Conservation (phyloP, 2,113 vertebrate species). For the Pitta sordida region DNA sequence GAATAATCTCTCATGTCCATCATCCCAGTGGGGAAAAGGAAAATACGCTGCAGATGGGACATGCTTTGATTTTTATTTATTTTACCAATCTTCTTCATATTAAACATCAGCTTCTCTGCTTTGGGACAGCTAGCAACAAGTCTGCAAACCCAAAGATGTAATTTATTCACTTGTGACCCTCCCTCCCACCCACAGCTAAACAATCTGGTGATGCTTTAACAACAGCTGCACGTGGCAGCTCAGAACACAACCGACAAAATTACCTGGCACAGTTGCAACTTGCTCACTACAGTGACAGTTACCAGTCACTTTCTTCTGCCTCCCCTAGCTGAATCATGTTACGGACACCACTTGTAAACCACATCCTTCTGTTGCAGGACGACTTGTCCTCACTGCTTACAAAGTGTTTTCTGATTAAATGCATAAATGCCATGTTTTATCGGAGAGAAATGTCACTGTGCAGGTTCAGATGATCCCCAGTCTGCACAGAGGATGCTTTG, state of each 20-base stretch:
- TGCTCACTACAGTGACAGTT: neutral
- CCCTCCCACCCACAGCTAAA: constrained; percentile 1
- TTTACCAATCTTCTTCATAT: neutral
- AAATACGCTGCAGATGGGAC: neutral
- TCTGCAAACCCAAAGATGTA: neutral
- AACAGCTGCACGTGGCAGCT: constrained; percentile 5
- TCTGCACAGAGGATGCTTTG: neutral
- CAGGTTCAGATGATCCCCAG: neutral
- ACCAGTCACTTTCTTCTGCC: constrained; percentile 45
- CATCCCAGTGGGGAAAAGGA: neutral
- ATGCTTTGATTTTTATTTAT: neutral
- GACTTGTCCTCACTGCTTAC: neutral
- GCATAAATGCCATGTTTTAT: neutral
- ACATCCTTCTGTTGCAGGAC: constrained; percentile 41
- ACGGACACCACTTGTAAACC: neutral
- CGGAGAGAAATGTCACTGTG: accelerated
- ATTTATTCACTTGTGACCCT: neutral
- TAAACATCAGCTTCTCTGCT: neutral
- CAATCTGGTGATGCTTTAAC: neutral
- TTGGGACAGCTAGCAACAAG: neutral
- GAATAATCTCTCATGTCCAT: neutral
- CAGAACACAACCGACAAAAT: neutral
- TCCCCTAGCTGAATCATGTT: constrained; percentile 17
- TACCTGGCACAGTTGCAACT: neutral
- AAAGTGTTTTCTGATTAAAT: neutral